phyloP scores from a whole-genome alignment of 2,888 invertebrate genomes.

The Pristionchus fissidentatus region DNA sequence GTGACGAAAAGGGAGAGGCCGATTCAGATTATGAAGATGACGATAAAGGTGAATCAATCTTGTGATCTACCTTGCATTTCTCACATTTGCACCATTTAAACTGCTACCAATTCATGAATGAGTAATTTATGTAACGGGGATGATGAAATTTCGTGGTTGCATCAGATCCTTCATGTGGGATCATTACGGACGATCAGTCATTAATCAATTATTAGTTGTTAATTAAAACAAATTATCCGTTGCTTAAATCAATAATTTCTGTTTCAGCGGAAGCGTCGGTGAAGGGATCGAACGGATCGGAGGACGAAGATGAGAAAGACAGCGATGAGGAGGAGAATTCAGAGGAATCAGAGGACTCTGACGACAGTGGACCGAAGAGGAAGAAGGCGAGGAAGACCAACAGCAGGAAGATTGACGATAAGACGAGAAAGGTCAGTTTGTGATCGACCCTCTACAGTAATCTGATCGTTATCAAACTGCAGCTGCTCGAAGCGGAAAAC shows the following conservation, averaged over 20 bases:
- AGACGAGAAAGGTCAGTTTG: constrained; percentile 55
- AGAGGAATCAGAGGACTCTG: constrained; percentile 50
- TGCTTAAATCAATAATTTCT: background rate
- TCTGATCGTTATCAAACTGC: constrained; percentile 1
- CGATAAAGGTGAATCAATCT: constrained; percentile 15
- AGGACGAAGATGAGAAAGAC: constrained; percentile 49
- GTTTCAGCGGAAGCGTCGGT: constrained; percentile 2
- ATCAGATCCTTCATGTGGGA: constrained; percentile 28
- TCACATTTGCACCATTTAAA: background rate
- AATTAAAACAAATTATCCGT: no score
- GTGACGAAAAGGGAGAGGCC: constrained; percentile 18
- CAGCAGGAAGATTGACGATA: constrained; percentile 55
- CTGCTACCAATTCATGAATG: background rate
- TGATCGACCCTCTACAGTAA: background rate
- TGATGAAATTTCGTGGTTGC: constrained; percentile 45
- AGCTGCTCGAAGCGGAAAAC: constrained; percentile 64
- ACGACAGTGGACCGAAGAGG: constrained; percentile 49
- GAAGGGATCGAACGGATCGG: constrained; percentile 31
- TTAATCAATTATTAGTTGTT: no score
- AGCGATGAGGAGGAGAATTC: constrained; percentile 54
- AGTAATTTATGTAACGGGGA: background rate
- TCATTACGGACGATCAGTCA: no score
- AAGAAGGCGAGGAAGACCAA: constrained; percentile 44
- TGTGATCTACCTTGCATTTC: constrained; percentile 18
- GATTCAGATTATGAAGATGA: constrained; percentile 48